Conservation (phyloP, 2,113 vertebrate genomes). For the Mesoclemmys tuberculata region DNA sequence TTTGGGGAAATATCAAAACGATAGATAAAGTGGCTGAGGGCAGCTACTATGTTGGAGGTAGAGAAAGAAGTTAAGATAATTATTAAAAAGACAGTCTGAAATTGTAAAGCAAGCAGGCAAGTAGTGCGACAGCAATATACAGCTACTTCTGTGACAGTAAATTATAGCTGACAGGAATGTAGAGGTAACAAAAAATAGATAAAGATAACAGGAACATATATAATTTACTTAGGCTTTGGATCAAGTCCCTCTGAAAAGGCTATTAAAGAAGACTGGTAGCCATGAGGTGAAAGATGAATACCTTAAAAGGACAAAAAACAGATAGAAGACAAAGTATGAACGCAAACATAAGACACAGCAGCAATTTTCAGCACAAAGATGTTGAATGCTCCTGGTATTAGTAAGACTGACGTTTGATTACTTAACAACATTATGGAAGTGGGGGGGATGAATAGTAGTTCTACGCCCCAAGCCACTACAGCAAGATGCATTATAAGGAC, state of each 20-base stretch:
- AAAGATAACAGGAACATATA: fast-evolving
- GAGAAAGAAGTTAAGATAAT: not conserved
- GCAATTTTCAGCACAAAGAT: not conserved
- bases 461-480: not conserved
- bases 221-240: not conserved
- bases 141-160: not conserved
- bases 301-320: not conserved
- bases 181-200: not conserved
- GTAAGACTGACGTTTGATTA: not conserved
- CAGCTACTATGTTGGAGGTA: not conserved
- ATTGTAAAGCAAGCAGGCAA: not conserved
- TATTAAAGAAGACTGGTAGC: not conserved
- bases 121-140: not conserved
- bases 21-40: not conserved
- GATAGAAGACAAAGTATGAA: not conserved
- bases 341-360: not conserved
- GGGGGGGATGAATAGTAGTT: not conserved
- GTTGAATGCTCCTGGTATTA: fast-evolving
- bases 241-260: not conserved
- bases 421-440: not conserved
- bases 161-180: fast-evolving
- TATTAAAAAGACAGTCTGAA: not conserved
- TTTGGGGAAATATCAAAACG: not conserved
- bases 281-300: not conserved
- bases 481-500: not conserved